phyloP scores from a whole-genome alignment of 2,797 vertebrate genomes.

The Erethizon dorsatum region DNA sequence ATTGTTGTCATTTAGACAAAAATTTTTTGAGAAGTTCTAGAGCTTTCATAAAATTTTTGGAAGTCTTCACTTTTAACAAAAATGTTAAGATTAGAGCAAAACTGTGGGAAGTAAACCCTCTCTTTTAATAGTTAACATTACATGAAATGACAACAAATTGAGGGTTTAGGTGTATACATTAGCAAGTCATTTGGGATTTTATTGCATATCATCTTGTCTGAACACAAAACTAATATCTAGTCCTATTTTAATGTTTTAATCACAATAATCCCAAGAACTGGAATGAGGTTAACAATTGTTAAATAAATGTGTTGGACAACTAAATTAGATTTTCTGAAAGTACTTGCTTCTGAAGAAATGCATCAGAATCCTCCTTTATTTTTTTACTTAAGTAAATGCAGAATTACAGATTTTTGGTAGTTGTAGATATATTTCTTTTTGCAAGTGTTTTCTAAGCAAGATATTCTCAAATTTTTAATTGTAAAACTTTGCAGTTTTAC shows the following conservation, averaged over 20 bases:
- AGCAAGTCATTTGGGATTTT: conserved; percentile 24
- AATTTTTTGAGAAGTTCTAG: neutral
- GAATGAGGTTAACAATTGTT: neutral
- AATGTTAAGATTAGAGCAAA: neutral
- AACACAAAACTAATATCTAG: neutral
- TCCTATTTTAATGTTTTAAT: neutral
- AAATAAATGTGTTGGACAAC: neutral
- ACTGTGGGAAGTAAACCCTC: neutral
- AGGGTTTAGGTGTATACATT: neutral
- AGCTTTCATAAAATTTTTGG: conserved; percentile 1
- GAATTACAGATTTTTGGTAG: conserved; percentile 40
- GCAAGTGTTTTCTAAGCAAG: conserved; percentile 66
- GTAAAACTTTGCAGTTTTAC: neutral
- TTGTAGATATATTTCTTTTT: conserved; percentile 1
- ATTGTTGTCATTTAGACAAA: neutral
- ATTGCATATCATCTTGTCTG: neutral
- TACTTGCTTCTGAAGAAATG: conserved; percentile 41
- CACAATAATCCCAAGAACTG: neutral
- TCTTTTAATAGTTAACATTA: conserved; percentile 13
- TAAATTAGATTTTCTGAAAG: conserved; percentile 55
- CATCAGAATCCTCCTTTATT: neutral
- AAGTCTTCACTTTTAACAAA: conserved; percentile 30
- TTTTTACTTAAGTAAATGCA: conserved; percentile 58
- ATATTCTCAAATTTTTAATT: conserved; percentile 28
- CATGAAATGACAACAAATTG: neutral